These are phyloP conservation scores for Nycticryphes semicollaris DNA, from an alignment of 2,113 vertebrate genomes.

Conservation along the genomic window DNA sequence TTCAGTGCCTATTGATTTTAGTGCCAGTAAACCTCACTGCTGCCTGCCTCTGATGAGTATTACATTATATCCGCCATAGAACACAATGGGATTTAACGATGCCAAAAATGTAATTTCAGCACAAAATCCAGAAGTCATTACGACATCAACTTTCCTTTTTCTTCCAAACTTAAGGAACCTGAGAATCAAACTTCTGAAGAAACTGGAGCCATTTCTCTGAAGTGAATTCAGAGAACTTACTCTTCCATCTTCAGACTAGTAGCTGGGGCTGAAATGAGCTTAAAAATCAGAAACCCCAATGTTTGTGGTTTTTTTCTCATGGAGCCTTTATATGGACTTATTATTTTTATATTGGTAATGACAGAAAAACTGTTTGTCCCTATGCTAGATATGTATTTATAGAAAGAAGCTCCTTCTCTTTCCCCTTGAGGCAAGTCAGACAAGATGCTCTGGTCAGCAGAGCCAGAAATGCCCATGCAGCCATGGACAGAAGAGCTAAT, in stretches of 20 bases:
- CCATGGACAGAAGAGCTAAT: background rate
- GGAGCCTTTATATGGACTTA: background rate
- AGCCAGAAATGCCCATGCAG: background rate
- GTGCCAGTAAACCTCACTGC: constrained; percentile 69
- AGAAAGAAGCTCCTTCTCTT: background rate
- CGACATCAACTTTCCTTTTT: constrained; percentile 37
- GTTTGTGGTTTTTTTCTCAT: background rate
- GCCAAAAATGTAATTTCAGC: constrained; percentile 74
- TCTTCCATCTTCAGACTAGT: background rate
- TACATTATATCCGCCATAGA: constrained; percentile 60
- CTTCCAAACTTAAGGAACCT: constrained; percentile 2
- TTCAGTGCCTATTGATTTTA: constrained; percentile 73
- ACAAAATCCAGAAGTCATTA: constrained; percentile 62
- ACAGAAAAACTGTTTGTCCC: background rate
- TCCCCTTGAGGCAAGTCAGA: background rate
- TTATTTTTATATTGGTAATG: background rate
- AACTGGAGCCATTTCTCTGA: background rate
- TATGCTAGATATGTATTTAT: background rate
- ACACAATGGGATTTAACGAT: constrained; percentile 58
- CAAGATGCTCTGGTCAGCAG: background rate
- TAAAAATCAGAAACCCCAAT: background rate
- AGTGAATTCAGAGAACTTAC: background rate
- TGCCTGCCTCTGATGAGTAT: constrained; percentile 64
- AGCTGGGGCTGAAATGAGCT: background rate
- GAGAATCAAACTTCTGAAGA: background rate